Base-by-base conservation (phyloP, 2,888 invertebrate genomes). In the Myathropa florea region DNA sequence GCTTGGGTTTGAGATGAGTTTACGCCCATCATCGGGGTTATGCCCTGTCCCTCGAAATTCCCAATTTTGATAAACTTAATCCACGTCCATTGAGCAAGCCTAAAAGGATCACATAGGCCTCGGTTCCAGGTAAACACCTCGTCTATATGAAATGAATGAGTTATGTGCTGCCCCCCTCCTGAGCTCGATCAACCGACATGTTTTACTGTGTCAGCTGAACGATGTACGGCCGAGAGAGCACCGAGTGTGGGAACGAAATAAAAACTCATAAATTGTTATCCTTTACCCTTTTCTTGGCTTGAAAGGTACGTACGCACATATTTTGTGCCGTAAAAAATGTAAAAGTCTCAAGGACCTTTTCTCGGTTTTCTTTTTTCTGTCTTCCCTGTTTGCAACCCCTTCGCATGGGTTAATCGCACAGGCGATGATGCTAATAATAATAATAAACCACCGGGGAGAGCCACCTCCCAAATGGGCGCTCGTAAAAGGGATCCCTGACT, bases 181-280 rank as follows among this genome's bases (percentile, higher is more conserved):
- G 24, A 12, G 23, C 23, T n/a, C 7, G 3, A 63, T 7, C 12
- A 26, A 33, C 55, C 24, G 14, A 33, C 67, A 46, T 30, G 46
- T 30, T 65, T 46, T 7, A 12, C 21, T 24, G 26, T 60, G 46
- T 21, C 30, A 68, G 61, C 53, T 53, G 60, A 10, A 53, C 18
- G 26, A 6, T 33, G 23, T 24, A 46, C 46, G 46, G 46, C 4
- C 46, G 39, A 39, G 12, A 1, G 9, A 7, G 33, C 9, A 6
- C 33, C 9, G 14, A 46, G 46, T 4, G 26, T 9, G 60, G 53
- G 21, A 55, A 33, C 18, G 33, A 59, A 65, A 79, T 55, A 36
- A 14, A 61, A 61, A 67, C 80, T 59, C 68, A 71, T 72, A 83
- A 83, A 83, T 65, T 83, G 83, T 65, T 83, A 73, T 78, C 57